phyloP scores from a whole-genome alignment of 2,113 vertebrate species.

The Brachionichthys hirsutus region DNA sequence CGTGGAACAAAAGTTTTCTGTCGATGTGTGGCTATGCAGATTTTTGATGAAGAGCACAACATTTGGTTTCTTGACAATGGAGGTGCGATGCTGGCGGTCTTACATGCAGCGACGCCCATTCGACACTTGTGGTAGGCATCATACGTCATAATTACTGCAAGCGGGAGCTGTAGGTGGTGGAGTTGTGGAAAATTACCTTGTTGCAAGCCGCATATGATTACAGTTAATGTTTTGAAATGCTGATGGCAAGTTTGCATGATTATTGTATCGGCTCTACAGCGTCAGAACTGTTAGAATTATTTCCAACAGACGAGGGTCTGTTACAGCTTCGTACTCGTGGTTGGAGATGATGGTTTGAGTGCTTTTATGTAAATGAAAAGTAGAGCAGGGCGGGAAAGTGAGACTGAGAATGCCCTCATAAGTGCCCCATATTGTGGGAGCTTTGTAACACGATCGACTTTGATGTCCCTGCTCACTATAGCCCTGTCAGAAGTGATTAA shows the following conservation, averaged over 20 bases:
- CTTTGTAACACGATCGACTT: conserved; percentile 66
- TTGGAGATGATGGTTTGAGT: conserved; percentile 65
- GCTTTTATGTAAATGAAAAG: conserved; percentile 75
- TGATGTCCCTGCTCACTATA: conserved; percentile 64
- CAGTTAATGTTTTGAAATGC: conserved; percentile 66
- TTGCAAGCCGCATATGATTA: conserved; percentile 48
- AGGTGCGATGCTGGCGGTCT: conserved; percentile 90
- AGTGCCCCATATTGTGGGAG: conserved; percentile 60
- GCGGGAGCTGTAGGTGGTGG: conserved; percentile 4
- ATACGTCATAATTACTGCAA: conserved; percentile 29
- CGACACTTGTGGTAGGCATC: conserved; percentile 87
- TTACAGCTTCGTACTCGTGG: conserved; percentile 63
- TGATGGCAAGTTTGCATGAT: conserved; percentile 64
- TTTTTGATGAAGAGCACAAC: conserved; percentile 93
- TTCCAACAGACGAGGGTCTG: conserved; percentile 56
- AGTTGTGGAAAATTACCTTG: conserved; percentile 44
- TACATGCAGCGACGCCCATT: conserved; percentile 84
- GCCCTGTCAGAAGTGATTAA: conserved; percentile 71
- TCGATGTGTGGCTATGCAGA: conserved; percentile 71
- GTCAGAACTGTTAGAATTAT: conserved; percentile 61
- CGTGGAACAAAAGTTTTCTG: conserved; percentile 15
- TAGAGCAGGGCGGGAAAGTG: conserved; percentile 61
- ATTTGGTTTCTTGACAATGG: conserved; percentile 96
- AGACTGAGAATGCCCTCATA: conserved; percentile 58
- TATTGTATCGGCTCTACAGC: conserved; percentile 45